Conservation (phyloP, 2,113 vertebrate species). For the Morone saxatilis region DNA sequence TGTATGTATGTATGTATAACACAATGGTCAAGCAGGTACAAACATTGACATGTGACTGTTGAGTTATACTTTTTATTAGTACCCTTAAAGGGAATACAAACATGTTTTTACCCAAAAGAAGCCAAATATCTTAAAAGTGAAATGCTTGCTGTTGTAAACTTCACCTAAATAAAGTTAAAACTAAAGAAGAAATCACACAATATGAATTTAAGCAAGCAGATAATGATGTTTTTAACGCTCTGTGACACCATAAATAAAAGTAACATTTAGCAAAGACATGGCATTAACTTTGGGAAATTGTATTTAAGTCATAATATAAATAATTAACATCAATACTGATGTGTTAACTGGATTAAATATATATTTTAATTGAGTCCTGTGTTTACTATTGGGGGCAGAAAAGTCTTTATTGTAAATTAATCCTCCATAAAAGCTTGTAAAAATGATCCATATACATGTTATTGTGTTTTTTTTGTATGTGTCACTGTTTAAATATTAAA, state of each 20-base stretch:
- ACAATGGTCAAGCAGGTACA: too few species aligned
- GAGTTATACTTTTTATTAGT: not conserved
- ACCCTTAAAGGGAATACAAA: not conserved
- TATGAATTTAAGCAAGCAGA: not conserved
- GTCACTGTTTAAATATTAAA: not conserved
- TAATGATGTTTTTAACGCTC: too few species aligned
- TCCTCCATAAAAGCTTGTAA: not conserved
- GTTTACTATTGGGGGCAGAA: not conserved
- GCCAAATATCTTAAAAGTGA: too few species aligned
- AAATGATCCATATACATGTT: too few species aligned
- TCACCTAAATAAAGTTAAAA: not conserved
- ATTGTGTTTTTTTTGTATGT: not conserved
- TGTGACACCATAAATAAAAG: too few species aligned
- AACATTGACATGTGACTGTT: too few species aligned
- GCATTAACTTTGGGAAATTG: not conserved
- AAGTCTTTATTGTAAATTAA: not conserved
- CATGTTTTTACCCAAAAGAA: not conserved
- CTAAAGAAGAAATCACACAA: too few species aligned
- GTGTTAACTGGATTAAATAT: not conserved
- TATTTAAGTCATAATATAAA: not conserved
- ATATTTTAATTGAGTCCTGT: not conserved
- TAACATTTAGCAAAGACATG: not conserved
- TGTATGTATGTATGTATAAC: too few species aligned
- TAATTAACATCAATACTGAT: too few species aligned
- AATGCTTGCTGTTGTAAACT: not conserved